Evolutionary conservation across 2,888 invertebrate species (phyloP).

Genomic region (Scaptomyza cyrtandrae): DNA sequence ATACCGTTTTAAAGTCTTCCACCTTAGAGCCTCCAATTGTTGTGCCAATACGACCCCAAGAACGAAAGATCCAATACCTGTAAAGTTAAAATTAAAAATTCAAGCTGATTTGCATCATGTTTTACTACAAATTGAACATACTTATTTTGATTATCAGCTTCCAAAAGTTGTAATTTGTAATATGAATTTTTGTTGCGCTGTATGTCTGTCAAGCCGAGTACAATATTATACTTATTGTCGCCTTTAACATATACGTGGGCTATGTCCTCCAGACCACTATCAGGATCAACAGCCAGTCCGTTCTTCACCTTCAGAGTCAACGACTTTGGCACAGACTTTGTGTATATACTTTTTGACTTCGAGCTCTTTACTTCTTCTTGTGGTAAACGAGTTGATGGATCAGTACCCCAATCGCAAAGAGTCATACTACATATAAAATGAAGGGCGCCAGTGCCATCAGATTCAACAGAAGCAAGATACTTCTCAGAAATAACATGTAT

Average conservation of each 20-base stretch:
- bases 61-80: slow-evolving; percentile 92
- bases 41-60: slow-evolving; percentile 99
- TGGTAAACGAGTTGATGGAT: slow-evolving; percentile 84
- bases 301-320: slow-evolving; percentile 90
- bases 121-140: slow-evolving; percentile 82
- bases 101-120: neutral
- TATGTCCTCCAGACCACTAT: slow-evolving; percentile 90
- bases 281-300: slow-evolving; percentile 97
- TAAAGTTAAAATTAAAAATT: neutral
- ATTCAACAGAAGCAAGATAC: slow-evolving; percentile 89
- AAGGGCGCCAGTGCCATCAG: slow-evolving; percentile 86
- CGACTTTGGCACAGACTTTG: slow-evolving; percentile 86
- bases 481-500: slow-evolving; percentile 93
- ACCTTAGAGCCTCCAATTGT: slow-evolving; percentile 92
- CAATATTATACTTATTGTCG: slow-evolving; percentile 88
- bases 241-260: slow-evolving; percentile 91
- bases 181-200: slow-evolving; percentile 95
- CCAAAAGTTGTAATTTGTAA: slow-evolving; percentile 96
- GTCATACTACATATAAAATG: slow-evolving; percentile 89
- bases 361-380: slow-evolving; percentile 87
- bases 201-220: slow-evolving; percentile 94
- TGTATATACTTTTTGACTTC: slow-evolving; percentile 87
- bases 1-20: slow-evolving; percentile 85
- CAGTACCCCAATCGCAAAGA: slow-evolving; percentile 93
- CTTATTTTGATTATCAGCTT: slow-evolving; percentile 88